Base-by-base conservation (phyloP, 2,797 vertebrate species). In the Rhinogobio ventralis region DNA sequence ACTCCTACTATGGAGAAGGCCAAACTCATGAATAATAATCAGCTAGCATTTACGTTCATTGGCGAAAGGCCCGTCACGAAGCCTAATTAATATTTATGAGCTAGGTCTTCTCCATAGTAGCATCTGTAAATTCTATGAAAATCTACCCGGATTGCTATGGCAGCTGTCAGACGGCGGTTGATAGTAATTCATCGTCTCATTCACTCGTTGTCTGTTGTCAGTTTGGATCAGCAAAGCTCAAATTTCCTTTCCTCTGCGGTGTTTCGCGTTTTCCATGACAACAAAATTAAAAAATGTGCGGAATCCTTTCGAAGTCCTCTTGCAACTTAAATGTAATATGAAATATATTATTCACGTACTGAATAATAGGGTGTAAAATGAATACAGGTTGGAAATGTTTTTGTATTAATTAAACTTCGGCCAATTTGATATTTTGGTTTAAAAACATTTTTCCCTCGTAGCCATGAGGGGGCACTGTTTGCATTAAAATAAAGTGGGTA, bases 71-170 rank as follows among this genome's bases (percentile, higher is more conserved):
- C 36, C n/a, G n/a, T 71, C 62, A 60, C 36, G 28, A n/a, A 23
- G 19, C 4, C n/a, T 83, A 5, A 75, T 84, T 49, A 62, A 78
- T 69, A 78, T 78, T 78, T 51, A 84, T 49, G 66, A 84, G 53
- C 5, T 2, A 1, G 0, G 7, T 11, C 19, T 42, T 76, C 62
- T 9, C n/a, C 62, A 20, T 83, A 83, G 13, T 83, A 68, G 7
- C 4, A 1, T 76, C 57, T n/a, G 46, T 51, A 33, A 28, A 17
- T 39, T 7, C 15, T 7, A 25, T 33, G 78, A 67, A 83, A 75
- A 67, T 19, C 11, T 36, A 39, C 15, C 42, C 46, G 60, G 60
- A 30, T 28, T 28, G n/a, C 6, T 0, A 1, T 76, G 62, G 55
- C 73, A 76, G 73, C 62, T 76, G 72, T 83, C 62, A 76, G 62